Conservation (phyloP, 2,888 invertebrate genomes). For the Marasmarcha lunaedactyla region DNA sequence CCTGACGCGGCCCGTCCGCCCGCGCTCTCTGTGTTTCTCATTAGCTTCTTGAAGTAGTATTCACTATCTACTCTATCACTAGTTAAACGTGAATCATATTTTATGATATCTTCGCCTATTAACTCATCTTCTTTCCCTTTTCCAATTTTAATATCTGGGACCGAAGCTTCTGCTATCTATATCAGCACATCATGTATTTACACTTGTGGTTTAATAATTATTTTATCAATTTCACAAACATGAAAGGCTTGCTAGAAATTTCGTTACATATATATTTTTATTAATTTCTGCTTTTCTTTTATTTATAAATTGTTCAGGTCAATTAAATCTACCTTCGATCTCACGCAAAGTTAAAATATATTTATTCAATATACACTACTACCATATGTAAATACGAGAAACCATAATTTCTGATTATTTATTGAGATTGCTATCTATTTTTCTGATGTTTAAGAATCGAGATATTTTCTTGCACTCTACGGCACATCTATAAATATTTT, state of each 20-base stretch:
- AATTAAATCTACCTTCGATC: conserved; percentile 39
- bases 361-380: conserved; percentile 51
- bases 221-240: conserved; percentile 15
- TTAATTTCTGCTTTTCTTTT: conserved; percentile 16
- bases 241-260: conserved; percentile 15
- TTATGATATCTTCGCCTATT: conserved; percentile 2
- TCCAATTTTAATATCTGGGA: conserved; percentile 15
- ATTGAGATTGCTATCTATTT: conserved; percentile 53
- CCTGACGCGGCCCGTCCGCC: conserved; percentile 29
- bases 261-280: conserved; percentile 11
- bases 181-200: conserved; percentile 65
- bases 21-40: conserved; percentile 39
- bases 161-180: conserved; percentile 19
- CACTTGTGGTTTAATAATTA: conserved; percentile 26
- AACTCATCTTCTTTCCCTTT: conserved; percentile 4
- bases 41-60: conserved; percentile 38
- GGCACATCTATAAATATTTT: conserved; percentile 55
- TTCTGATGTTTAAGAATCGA: conserved; percentile 49
- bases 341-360: conserved; percentile 28
- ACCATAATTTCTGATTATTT: conserved; percentile 58
- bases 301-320: conserved; percentile 27
- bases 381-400: conserved; percentile 45
- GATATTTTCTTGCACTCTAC: conserved; percentile 56
- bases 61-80: conserved; percentile 23
- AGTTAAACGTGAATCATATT: conserved; percentile 8